Conservation (phyloP, 2,888 invertebrate species). For the Ophion slaviceki region DNA sequence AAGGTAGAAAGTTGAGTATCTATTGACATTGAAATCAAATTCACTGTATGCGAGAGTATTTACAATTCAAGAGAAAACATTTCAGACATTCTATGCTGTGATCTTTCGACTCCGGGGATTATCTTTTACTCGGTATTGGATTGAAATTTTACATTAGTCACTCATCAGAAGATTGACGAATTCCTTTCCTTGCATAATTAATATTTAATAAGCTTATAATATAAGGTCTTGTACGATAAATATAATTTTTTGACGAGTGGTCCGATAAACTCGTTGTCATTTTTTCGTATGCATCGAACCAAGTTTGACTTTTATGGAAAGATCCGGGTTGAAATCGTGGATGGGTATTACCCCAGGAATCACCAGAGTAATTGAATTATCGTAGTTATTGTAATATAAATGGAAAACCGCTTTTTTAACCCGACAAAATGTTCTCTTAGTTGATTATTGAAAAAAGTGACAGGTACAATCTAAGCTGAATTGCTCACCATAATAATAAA, state of each 20-base stretch:
- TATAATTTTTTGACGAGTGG: constrained; percentile 4
- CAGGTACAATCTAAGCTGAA: too few relatives aligned
- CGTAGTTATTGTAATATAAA: too few relatives aligned
- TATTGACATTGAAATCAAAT: constrained; percentile 1
- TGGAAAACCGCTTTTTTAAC: too few relatives aligned
- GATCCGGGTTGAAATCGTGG: too few relatives aligned
- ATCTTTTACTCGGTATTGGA: constrained; percentile 5
- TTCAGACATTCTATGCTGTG: neutral
- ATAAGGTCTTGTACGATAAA: neutral
- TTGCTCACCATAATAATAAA: too few relatives aligned
- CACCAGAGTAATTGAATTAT: too few relatives aligned
- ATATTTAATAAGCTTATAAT: constrained; percentile 25
- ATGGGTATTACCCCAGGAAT: too few relatives aligned
- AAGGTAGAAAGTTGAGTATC: neutral
- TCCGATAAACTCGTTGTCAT: constrained; percentile 9
- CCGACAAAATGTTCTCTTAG: too few relatives aligned
- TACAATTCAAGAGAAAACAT: neutral
- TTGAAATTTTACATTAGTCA: neutral
- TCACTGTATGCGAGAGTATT: neutral
- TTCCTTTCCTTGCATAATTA: constrained; percentile 9
- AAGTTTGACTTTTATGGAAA: too few relatives aligned
- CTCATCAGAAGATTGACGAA: neutral
- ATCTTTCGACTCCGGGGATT: neutral
- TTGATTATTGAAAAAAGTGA: too few relatives aligned
- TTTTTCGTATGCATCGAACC: too few relatives aligned